Percentiles rank a stretch among this genome's conserved stretches.
phyloP scores from a whole-genome alignment of 2,797 vertebrate genomes.

The Helarctos malayanus region DNA sequence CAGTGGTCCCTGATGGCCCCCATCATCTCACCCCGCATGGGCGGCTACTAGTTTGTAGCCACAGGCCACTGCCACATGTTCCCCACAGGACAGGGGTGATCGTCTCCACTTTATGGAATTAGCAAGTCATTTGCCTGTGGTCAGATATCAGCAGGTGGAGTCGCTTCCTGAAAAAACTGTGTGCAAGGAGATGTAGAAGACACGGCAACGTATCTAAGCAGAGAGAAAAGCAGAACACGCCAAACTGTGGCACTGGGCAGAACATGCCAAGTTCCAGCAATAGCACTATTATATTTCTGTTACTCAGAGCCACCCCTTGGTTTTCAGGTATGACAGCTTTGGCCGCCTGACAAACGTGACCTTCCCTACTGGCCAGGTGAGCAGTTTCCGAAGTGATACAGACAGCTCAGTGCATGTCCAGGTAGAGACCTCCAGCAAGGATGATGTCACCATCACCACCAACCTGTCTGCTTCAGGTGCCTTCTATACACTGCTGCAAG shows the following conservation, averaged over 20 bases:
- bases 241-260: background rate
- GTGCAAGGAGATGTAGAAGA: background rate
- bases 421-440: conserved; percentile 96
- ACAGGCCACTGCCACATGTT: background rate
- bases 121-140: background rate
- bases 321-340: conserved; percentile 96
- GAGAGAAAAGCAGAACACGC: background rate
- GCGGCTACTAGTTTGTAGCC: background rate
- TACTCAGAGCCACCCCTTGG: conserved; percentile 6
- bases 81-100: background rate
- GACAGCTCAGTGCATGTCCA: conserved; percentile 97
- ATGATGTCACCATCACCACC: conserved; percentile 97
- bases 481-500: conserved; percentile 98
- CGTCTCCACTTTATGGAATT: background rate
- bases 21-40: background rate
- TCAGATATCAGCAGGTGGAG: background rate
- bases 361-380: conserved; percentile 97
- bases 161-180: background rate
- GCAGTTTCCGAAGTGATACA: conserved; percentile 96
- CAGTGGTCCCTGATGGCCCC: background rate
- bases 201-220: background rate
- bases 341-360: conserved; percentile 98
- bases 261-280: accelerated
- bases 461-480: conserved; percentile 98
- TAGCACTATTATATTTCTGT: background rate